Evolutionary conservation across 2,888 invertebrate genomes (phyloP).

Genomic region (Meganola albula): DNA sequence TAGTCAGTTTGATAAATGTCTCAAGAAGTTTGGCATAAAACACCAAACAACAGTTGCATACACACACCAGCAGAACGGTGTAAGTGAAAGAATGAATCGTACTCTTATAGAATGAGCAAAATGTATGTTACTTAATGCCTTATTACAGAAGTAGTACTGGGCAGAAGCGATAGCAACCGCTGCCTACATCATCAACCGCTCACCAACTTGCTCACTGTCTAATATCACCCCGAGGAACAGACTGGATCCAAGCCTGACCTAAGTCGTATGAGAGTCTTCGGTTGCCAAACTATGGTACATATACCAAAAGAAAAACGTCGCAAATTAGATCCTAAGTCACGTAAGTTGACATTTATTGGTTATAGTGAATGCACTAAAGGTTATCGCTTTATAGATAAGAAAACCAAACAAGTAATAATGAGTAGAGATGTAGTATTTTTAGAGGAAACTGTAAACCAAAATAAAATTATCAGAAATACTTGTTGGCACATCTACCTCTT

Average conservation of each 20-base stretch:
- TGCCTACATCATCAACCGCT: not conserved
- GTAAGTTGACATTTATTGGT: not conserved
- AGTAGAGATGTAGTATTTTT: too few species aligned
- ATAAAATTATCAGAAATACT: too few species aligned
- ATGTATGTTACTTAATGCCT: not conserved
- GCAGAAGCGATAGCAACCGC: not conserved
- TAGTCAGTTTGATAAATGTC: not conserved
- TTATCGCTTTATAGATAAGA: too few species aligned
- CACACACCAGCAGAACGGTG: not conserved
- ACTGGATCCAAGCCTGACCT: slow-evolving; percentile 3
- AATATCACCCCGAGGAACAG: slow-evolving; percentile 2
- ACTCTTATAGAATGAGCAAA: not conserved
- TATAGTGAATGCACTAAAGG: too few species aligned
- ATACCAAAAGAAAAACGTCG: not conserved
- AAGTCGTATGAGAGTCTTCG: slow-evolving; percentile 3
- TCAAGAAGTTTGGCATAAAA: not conserved
- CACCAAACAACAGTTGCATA: not conserved
- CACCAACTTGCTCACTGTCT: not conserved
- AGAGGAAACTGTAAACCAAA: too few species aligned
- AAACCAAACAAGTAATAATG: too few species aligned
- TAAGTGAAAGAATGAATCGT: not conserved
- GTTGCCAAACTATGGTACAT: slow-evolving; percentile 4
- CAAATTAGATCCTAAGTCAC: not conserved
- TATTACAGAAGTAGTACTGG: not conserved
- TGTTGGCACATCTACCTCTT: too few species aligned